Evolutionary conservation across 2,797 vertebrate genomes (phyloP).

Genomic region (Anabacerthia variegaticeps): DNA sequence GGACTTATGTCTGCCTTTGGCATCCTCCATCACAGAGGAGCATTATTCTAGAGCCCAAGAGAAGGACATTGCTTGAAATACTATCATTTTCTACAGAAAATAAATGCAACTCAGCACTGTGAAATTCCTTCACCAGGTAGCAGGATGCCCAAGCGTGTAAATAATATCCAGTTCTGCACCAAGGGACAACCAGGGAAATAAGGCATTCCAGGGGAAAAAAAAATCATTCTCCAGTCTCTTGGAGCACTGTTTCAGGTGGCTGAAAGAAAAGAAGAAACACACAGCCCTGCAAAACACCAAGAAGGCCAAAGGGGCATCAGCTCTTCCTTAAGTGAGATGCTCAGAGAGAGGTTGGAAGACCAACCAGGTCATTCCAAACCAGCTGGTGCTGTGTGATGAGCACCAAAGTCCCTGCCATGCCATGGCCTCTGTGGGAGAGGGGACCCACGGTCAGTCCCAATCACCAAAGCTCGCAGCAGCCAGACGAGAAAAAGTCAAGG

Average conservation of each 20-base stretch:
- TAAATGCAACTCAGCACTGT: neutral
- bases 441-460: neutral
- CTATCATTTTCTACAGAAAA: neutral
- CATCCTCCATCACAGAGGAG: accelerated
- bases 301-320: neutral
- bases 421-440: accelerated
- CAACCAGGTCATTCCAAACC: neutral
- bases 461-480: accelerated
- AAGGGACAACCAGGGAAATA: neutral
- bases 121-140: neutral
- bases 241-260: neutral
- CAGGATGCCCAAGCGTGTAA: neutral
- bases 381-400: neutral
- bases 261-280: neutral
- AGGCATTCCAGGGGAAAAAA: neutral
- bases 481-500: neutral
- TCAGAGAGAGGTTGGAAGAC: neutral
- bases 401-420: neutral
- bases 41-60: neutral
- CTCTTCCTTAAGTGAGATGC: neutral
- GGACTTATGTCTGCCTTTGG: neutral
- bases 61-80: neutral
- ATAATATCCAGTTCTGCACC: neutral
- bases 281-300: neutral
- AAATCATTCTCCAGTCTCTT: neutral